phyloP scores from a whole-genome alignment of 2,113 vertebrate species.

The Callospermophilus lateralis region DNA sequence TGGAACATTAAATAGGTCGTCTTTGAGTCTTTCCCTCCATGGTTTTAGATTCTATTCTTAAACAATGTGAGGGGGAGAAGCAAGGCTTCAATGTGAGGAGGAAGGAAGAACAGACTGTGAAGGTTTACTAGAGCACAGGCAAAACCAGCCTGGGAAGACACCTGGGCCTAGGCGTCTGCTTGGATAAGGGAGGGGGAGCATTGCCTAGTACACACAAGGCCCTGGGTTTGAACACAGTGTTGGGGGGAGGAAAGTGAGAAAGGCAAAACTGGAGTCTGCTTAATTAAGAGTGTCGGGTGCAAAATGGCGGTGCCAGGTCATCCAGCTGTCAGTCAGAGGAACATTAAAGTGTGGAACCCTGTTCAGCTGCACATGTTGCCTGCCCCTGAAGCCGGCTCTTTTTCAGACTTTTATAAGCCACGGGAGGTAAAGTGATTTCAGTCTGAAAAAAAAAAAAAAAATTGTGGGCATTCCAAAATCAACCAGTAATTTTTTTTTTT shows the following conservation, averaged over 20 bases:
- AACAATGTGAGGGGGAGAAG: not conserved
- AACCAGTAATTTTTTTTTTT: not conserved
- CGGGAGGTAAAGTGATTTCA: not conserved
- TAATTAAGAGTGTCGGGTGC: fast-evolving
- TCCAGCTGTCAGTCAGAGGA: not conserved
- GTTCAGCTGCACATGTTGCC: fast-evolving
- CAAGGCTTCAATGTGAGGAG: not conserved
- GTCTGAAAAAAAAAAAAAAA: not conserved
- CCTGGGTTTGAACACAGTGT: not conserved
- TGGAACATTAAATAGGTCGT: not conserved
- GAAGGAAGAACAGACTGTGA: not conserved
- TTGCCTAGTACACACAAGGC: not conserved
- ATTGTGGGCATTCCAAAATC: not conserved
- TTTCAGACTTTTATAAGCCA: not conserved
- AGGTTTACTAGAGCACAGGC: not conserved
- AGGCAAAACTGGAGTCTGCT: fast-evolving
- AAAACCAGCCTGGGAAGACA: not conserved
- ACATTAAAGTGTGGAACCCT: not conserved
- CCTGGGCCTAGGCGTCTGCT: fast-evolving
- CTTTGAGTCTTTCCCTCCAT: not conserved
- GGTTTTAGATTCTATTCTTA: slow-evolving; percentile 21
- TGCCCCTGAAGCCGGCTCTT: not conserved
- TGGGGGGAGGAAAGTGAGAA: not conserved
- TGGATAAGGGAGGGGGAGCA: not conserved
- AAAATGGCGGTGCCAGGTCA: not conserved